phyloP scores from a whole-genome alignment of 2,113 vertebrate species.

The Crotalus horridus region DNA sequence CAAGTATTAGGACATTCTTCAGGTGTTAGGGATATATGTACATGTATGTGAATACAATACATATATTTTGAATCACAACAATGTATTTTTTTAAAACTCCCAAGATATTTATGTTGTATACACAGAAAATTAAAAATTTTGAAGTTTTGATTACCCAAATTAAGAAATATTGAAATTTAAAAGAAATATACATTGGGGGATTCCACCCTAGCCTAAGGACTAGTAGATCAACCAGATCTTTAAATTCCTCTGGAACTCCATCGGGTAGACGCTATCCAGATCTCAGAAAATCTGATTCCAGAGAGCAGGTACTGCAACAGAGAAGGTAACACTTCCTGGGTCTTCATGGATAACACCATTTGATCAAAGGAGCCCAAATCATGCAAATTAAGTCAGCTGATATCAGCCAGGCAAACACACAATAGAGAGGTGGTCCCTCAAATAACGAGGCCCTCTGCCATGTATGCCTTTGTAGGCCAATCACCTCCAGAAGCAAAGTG shows the following conservation, averaged over 20 bases:
- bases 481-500: background rate
- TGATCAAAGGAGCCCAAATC: background rate
- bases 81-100: background rate
- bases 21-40: background rate
- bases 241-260: background rate
- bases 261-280: background rate
- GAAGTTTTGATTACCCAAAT: background rate
- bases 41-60: background rate
- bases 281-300: background rate
- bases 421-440: background rate
- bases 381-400: background rate
- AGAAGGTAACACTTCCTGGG: background rate
- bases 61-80: background rate
- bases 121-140: background rate
- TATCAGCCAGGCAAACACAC: background rate
- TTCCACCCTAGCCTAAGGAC: background rate
- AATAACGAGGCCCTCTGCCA: background rate
- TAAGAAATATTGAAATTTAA: background rate
- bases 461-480: background rate
- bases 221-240: background rate
- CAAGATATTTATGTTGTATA: background rate
- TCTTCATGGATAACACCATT: background rate
- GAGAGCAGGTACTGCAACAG: background rate
- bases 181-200: background rate
- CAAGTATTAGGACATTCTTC: too few relatives aligned